Base-by-base conservation (phyloP, 2,113 vertebrate genomes). In the Baryphthengus martii region DNA sequence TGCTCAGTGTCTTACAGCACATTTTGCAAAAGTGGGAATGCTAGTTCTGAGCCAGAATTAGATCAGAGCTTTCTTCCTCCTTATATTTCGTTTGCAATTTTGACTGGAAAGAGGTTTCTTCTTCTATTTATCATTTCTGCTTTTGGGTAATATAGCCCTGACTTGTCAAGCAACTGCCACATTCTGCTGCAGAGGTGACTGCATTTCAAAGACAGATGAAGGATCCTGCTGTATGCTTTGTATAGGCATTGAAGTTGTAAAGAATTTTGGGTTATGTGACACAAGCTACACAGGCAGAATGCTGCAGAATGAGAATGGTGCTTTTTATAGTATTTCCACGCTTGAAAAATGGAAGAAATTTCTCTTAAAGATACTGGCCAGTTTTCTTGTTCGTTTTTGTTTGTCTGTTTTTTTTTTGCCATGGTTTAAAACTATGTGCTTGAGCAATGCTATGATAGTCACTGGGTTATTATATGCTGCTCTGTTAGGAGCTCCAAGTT, bases 171-270 rank as follows among this genome's bases (percentile, higher is more conserved):
- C 8, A 89, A 8, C 76, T 85, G 80, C 61, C 40, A 84, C 40
- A 56, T 88, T 96, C 75, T 95, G 4, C 83, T 72, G 68, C 72
- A 95, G 74, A 93, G 83, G 62, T 96, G 85, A 81, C 83, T 92
- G 55, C 56, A 13, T 94, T 95, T 94, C 85, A 96, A 96, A 94
- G 70, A 62, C 70, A 92, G 72, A 78, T 85, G 72, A 92, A 93
- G 75, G 76, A 89, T 93, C 23, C 62, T 81, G 40, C 73, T 78
- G 44, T 50, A 88, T 82, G 53, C 65, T 86, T 88, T 92, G 37
- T 89, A 14, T 81, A 56, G 70, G 20, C 70, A 68, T 70, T 85
- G 61, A 89, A 90, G 85, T 74, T 83, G 24, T 93, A 76, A 93
- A 75, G 73, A 92, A 65, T 85, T 55, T 33, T 63, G 56, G 74